Evolutionary conservation across 2,888 invertebrate genomes (phyloP), one percentile per base, ranked within the genome.

Genomic region (Petrophora chlorosata): DNA sequence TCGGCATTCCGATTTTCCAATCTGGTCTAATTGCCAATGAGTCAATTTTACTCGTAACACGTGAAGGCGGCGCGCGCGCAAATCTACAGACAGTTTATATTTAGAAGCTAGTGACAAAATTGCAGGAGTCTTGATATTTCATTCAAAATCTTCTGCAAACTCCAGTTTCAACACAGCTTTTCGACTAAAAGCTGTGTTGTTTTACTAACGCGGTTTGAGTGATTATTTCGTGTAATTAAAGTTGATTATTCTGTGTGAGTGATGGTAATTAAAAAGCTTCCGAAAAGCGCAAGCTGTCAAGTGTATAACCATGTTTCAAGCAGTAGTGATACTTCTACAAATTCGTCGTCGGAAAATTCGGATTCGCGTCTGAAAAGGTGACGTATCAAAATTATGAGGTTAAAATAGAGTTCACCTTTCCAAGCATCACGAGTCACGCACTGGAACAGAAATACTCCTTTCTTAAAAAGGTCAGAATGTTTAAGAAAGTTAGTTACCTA

Each of bases 71-170:
- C 67, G 66, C 62, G 58, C 41, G 53, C 53, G 58, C 58, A 56
- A 48, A 58, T 65, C 59, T 72, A 67, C 67, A 65, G 59, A 59
- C 66, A 48, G 72, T 73, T 73, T 85, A 88, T 80, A 78, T 79
- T 78, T 87, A 88, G 87, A 79, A 48, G 44, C 60, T 70, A 74
- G 76, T 83, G 87, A 85, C 87, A 86, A 81, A 74, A 73, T 67
- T 73, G 68, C 63, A 42, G 14, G 22, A 47, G 38, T 16, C 35
- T 36, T 28, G 41, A 36, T 39, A 52, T 47, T 56, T 43, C 54
- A 51, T 32, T 41, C 85, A 83, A 78, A 70, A 73, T 69, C 68
- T 62, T 55, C 61, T 41, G 56, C 5, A 28, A 44, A 41, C 63
- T 54, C 61, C 60, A 62, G 63, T 63, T 51, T 53, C 13, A n/a